These are phyloP conservation scores for Catocala nupta DNA, from an alignment of 2,888 invertebrate species.

Conservation along the genomic window DNA sequence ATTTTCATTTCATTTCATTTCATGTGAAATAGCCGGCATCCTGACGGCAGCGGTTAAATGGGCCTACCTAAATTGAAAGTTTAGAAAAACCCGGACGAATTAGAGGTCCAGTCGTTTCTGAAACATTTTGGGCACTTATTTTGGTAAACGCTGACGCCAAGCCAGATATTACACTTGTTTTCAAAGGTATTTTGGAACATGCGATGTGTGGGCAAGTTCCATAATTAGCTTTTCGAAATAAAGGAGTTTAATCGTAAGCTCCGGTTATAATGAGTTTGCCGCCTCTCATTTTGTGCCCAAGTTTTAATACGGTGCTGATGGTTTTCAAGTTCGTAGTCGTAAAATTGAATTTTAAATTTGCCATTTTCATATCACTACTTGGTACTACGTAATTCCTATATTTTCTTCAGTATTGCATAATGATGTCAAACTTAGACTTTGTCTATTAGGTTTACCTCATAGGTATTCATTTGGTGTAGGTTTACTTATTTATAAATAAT, in stretches of 20 bases:
- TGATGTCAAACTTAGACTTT: too few species aligned
- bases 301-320: conserved; percentile 16
- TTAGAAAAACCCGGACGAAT: conserved; percentile 55
- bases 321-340: conserved; percentile 8
- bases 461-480: too few species aligned
- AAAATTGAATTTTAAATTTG: conserved; percentile 10
- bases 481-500: too few species aligned
- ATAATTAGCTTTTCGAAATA: conserved; percentile 36
- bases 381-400: too few species aligned
- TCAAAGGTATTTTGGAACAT: conserved; percentile 23
- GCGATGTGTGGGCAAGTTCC: conserved; percentile 8
- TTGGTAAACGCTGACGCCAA: conserved; percentile 47
- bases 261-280: conserved; percentile 21
- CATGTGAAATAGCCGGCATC: conserved; percentile 51
- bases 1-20: too few species aligned
- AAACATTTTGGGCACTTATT: conserved; percentile 46
- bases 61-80: conserved; percentile 56
- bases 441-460: too few species aligned
- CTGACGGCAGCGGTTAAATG: conserved; percentile 18
- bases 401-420: too few species aligned
- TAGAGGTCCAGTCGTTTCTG: conserved; percentile 51
- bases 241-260: conserved; percentile 13
- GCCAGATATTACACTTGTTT: conserved; percentile 34
- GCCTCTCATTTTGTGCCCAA: conserved; percentile 13
- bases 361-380: background rate